phyloP scores from a whole-genome alignment of 2,888 invertebrate species.

The Nemotelus nigrinus region DNA sequence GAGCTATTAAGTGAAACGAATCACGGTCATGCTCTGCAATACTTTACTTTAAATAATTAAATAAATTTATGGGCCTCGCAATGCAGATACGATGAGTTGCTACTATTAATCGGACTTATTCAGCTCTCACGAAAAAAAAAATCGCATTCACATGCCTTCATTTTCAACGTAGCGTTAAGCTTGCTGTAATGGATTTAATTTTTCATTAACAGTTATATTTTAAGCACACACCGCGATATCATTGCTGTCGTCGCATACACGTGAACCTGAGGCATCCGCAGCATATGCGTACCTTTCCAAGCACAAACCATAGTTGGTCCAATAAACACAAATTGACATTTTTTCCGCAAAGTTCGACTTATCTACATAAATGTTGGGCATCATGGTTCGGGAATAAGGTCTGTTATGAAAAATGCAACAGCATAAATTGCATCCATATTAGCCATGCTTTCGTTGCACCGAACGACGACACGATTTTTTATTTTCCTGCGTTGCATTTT shows the following conservation, averaged over 20 bases:
- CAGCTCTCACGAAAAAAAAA: too few relatives aligned
- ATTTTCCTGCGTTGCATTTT: background rate
- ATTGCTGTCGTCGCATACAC: too few relatives aligned
- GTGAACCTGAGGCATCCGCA: too few relatives aligned
- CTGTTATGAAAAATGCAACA: conserved; percentile 29
- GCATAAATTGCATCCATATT: conserved; percentile 17
- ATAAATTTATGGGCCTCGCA: background rate
- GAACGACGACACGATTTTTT: background rate
- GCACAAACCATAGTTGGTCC: background rate
- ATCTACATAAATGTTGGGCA: background rate
- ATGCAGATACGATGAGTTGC: background rate
- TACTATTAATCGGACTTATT: too few relatives aligned
- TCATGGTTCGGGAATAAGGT: background rate
- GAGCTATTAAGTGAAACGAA: too few relatives aligned
- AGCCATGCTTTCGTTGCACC: background rate
- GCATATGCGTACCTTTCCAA: too few relatives aligned
- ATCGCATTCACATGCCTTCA: too few relatives aligned
- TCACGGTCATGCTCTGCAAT: too few relatives aligned
- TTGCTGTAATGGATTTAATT: conserved; percentile 26
- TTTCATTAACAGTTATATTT: conserved; percentile 20
- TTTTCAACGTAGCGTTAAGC: background rate
- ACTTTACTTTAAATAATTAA: background rate
- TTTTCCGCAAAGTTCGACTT: background rate
- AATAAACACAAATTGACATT: conserved; percentile 29
- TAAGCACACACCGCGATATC: background rate